A percentile compares a stretch with the other conserved stretches of the same genome.
phyloP scores from a whole-genome alignment of 2,113 vertebrate genomes.

The Smithornis capensis region DNA sequence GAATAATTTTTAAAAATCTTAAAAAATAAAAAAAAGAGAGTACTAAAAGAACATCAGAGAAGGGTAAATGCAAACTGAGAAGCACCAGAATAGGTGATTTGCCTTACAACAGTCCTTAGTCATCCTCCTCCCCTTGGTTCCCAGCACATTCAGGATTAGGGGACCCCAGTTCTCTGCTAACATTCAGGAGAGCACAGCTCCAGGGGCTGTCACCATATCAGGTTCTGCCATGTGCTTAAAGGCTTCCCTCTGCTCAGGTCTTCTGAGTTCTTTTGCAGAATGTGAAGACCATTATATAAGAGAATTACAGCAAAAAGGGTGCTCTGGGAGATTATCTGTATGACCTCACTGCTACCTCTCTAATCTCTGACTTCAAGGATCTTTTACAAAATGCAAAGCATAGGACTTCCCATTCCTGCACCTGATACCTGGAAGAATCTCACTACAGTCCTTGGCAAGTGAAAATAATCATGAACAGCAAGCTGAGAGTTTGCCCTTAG shows the following conservation, averaged over 20 bases:
- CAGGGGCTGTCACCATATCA: background rate
- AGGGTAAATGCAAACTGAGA: background rate
- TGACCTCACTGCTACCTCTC: background rate
- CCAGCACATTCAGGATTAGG: background rate
- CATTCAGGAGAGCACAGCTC: background rate
- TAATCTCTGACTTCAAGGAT: background rate
- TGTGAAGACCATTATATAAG: background rate
- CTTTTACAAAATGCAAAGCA: background rate
- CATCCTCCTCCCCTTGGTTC: background rate
- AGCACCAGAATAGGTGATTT: background rate
- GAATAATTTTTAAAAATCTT: background rate
- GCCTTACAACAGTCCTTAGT: background rate
- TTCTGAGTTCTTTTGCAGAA: background rate
- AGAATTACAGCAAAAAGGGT: background rate
- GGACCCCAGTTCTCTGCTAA: background rate
- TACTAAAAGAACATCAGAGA: background rate
- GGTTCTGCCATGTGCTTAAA: slow-evolving; percentile 13
- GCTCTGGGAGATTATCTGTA: background rate
- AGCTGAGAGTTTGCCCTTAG: background rate
- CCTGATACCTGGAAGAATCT: slow-evolving; percentile 10
- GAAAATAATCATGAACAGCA: background rate
- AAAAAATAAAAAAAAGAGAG: background rate
- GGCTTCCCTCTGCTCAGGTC: background rate
- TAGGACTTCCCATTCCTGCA: background rate
- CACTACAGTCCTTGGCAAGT: background rate